phyloP scores from a whole-genome alignment of 2,113 vertebrate genomes.

The Nibea albiflora region DNA sequence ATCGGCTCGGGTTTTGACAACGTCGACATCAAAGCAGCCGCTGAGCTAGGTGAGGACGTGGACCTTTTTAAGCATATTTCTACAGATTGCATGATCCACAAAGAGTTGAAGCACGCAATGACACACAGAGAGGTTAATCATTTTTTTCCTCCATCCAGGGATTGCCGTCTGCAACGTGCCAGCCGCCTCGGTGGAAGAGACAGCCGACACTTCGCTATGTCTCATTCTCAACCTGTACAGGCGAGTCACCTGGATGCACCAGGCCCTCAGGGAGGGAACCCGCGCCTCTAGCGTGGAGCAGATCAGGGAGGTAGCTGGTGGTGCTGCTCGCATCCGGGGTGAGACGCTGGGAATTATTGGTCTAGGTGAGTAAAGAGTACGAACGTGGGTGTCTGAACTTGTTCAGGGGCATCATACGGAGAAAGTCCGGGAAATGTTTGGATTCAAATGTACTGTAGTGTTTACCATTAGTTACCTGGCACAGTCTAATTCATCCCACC shows the following conservation, averaged over 20 bases:
- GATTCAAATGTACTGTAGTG: too few relatives aligned
- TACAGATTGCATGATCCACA: not conserved
- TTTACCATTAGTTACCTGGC: too few relatives aligned
- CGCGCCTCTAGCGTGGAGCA: conserved; percentile 91
- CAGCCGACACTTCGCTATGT: conserved; percentile 92
- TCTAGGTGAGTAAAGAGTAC: conserved; percentile 82
- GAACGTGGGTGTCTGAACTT: not conserved
- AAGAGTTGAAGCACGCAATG: not conserved
- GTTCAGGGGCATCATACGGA: too few relatives aligned
- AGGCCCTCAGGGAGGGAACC: conserved; percentile 91
- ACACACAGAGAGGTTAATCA: not conserved
- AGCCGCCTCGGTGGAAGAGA: conserved; percentile 91
- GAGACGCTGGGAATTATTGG: conserved; percentile 93
- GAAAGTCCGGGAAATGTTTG: too few relatives aligned
- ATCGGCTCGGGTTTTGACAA: conserved; percentile 93
- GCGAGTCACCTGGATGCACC: conserved; percentile 92
- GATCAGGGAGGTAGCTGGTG: conserved; percentile 92
- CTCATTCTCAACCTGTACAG: conserved; percentile 93
- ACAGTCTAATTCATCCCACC: too few relatives aligned
- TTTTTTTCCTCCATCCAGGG: conserved; percentile 74
- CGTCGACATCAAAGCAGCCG: conserved; percentile 92
- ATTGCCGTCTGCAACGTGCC: conserved; percentile 93
- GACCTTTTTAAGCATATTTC: not conserved
- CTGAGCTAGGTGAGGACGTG: conserved; percentile 87
- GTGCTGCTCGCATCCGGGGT: conserved; percentile 92